phyloP scores from a whole-genome alignment of 1,140 invertebrate genomes.

The Drosophila teissieri region DNA sequence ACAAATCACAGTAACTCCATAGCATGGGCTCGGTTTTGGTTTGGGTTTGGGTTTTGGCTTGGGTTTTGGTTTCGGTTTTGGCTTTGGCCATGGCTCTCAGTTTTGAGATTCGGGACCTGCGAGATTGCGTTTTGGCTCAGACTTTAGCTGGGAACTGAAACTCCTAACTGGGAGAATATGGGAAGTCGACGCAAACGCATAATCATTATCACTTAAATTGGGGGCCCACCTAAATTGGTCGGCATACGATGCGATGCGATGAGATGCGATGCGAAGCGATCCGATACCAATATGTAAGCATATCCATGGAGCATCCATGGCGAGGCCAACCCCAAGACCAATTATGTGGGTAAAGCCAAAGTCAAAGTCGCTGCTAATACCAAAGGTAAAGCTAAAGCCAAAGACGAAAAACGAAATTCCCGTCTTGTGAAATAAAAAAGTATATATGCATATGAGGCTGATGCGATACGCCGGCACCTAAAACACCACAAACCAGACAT shows the following conservation, averaged over 20 bases:
- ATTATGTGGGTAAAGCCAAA: conserved; percentile 73
- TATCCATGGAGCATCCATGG: conserved; percentile 11
- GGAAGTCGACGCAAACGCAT: conserved; percentile 71
- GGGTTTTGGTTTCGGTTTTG: background rate
- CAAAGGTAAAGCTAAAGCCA: conserved; percentile 34
- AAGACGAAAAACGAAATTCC: conserved; percentile 14
- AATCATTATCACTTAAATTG: conserved; percentile 80
- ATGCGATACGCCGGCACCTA: conserved; percentile 48
- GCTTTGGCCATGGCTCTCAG: background rate
- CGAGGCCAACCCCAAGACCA: conserved; percentile 38
- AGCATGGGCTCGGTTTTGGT: conserved; percentile 12
- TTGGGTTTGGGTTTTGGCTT: conserved; percentile 2
- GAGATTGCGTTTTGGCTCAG: conserved; percentile 4
- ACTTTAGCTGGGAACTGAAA: conserved; percentile 14
- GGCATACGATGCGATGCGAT: conserved; percentile 24
- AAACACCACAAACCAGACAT: conserved; percentile 25
- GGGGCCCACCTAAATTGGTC: conserved; percentile 57
- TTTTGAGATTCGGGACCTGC: conserved; percentile 3
- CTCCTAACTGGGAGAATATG: conserved; percentile 51
- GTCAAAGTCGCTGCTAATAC: conserved; percentile 34
- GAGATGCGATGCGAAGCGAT: conserved; percentile 1
- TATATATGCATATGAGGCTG: conserved; percentile 65
- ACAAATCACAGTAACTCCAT: conserved; percentile 74
- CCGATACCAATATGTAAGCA: conserved; percentile 10
- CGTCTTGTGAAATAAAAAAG: conserved; percentile 26